Evolutionary conservation across 1,140 invertebrate species (phyloP).

Genomic region (Ips typographus): DNA sequence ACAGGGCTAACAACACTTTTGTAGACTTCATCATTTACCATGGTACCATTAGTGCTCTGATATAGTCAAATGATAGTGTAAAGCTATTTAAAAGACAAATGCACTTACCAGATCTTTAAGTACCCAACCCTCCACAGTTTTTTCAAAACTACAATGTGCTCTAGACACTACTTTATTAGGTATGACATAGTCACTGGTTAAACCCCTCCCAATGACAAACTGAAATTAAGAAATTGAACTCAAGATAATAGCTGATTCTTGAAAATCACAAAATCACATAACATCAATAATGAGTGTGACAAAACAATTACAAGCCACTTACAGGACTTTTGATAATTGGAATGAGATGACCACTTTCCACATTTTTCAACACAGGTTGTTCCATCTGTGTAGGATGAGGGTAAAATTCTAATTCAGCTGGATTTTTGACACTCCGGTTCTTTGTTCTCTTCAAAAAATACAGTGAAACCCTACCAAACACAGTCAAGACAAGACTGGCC

Average conservation of each 20-base stretch:
- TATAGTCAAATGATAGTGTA: constrained; percentile 9
- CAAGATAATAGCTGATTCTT: not conserved
- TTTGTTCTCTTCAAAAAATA: too few relatives aligned
- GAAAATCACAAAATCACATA: too few relatives aligned
- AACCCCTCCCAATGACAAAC: constrained; percentile 23
- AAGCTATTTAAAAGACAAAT: not conserved
- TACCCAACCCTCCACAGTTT: constrained; percentile 13
- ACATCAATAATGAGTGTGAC: not conserved
- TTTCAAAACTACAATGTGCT: constrained; percentile 18
- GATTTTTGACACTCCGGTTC: too few relatives aligned
- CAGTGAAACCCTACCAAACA: too few relatives aligned
- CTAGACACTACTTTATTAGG: constrained; percentile 23
- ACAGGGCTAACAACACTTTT: constrained; percentile 16
- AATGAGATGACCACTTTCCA: constrained; percentile 20
- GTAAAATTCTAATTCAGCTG: too few relatives aligned
- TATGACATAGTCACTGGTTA: constrained; percentile 19
- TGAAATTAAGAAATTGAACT: constrained; percentile 1
- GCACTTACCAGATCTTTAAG: constrained; percentile 17
- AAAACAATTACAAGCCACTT: constrained; percentile 1
- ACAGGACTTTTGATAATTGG: constrained; percentile 26
- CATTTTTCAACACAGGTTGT: constrained; percentile 17
- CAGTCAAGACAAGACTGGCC: too few relatives aligned
- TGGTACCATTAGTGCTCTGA: constrained; percentile 41
- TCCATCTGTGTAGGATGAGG: not conserved
- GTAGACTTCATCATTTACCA: constrained; percentile 29